phyloP scores from a whole-genome alignment of 2,888 invertebrate species.

The Pollenia griseotomentosa region DNA sequence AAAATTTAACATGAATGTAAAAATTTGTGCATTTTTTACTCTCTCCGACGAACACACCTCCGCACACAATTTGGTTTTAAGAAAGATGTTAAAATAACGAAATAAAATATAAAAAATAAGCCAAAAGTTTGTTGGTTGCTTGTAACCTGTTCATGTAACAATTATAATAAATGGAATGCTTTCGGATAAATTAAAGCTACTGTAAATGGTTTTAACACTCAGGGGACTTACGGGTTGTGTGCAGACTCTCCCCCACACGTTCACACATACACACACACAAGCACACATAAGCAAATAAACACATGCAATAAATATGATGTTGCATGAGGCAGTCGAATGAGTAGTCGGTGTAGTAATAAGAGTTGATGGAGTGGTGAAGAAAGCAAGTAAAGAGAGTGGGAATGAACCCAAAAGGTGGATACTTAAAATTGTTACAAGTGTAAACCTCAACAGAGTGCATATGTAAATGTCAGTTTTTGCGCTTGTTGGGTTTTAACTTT shows the following conservation, averaged over 20 bases:
- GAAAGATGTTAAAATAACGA: slow-evolving; percentile 44
- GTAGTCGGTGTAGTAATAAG: background rate
- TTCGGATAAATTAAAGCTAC: slow-evolving; percentile 73
- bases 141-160: slow-evolving; percentile 72
- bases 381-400: slow-evolving; percentile 14
- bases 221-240: slow-evolving; percentile 62
- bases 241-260: slow-evolving; percentile 41
- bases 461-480: slow-evolving; percentile 73
- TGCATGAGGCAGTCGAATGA: slow-evolving; percentile 23
- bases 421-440: slow-evolving; percentile 73
- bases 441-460: slow-evolving; percentile 73
- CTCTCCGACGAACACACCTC: slow-evolving; percentile 10
- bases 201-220: slow-evolving; percentile 73
- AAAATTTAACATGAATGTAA: slow-evolving; percentile 29
- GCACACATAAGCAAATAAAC: background rate
- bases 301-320: slow-evolving; percentile 54
- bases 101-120: slow-evolving; percentile 4
- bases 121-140: slow-evolving; percentile 61
- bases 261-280: background rate
- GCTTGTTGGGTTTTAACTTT: slow-evolving; percentile 67
- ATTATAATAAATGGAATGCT: slow-evolving; percentile 73
- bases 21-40: slow-evolving; percentile 51
- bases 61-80: slow-evolving; percentile 36
- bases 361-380: slow-evolving; percentile 27
- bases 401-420: slow-evolving; percentile 66